phyloP scores from a whole-genome alignment of 2,797 vertebrate species.

The Trachurus trachurus region DNA sequence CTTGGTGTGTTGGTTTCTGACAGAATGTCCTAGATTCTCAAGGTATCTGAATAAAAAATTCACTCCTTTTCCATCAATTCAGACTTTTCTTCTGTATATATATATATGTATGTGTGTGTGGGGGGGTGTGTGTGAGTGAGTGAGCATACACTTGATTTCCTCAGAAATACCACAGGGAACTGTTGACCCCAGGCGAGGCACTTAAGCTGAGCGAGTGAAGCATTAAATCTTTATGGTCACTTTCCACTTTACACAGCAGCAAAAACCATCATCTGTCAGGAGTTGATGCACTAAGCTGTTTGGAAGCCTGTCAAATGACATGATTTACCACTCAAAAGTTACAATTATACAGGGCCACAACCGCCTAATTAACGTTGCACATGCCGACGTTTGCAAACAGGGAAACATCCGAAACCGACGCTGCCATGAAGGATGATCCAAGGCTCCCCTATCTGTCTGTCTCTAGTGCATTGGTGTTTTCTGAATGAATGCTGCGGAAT shows the following conservation, averaged over 20 bases:
- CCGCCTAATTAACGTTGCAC: slow-evolving; percentile 40
- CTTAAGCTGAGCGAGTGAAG: slow-evolving; percentile 69
- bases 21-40: slow-evolving; percentile 31
- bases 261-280: slow-evolving; percentile 71
- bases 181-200: slow-evolving; percentile 75
- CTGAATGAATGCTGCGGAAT: neutral
- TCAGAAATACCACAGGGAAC: slow-evolving; percentile 70
- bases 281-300: slow-evolving; percentile 60
- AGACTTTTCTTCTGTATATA: slow-evolving; percentile 5
- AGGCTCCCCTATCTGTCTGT: neutral
- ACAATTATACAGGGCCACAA: slow-evolving; percentile 33
- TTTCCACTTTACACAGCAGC: slow-evolving; percentile 70
- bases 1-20: slow-evolving; percentile 2
- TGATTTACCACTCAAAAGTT: slow-evolving; percentile 56
- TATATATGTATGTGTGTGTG: slow-evolving; percentile 5
- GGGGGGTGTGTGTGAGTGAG: neutral
- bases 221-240: slow-evolving; percentile 82
- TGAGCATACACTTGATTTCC: slow-evolving; percentile 44
- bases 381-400: slow-evolving; percentile 10
- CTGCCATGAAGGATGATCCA: neutral
- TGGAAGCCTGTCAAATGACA: slow-evolving; percentile 60
- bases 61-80: slow-evolving; percentile 3
- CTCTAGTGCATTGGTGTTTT: neutral
- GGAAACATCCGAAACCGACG: neutral
- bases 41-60: slow-evolving; percentile 34